Conservation (phyloP, 2,797 vertebrate genomes). For the Pantherophis vulpinus region DNA sequence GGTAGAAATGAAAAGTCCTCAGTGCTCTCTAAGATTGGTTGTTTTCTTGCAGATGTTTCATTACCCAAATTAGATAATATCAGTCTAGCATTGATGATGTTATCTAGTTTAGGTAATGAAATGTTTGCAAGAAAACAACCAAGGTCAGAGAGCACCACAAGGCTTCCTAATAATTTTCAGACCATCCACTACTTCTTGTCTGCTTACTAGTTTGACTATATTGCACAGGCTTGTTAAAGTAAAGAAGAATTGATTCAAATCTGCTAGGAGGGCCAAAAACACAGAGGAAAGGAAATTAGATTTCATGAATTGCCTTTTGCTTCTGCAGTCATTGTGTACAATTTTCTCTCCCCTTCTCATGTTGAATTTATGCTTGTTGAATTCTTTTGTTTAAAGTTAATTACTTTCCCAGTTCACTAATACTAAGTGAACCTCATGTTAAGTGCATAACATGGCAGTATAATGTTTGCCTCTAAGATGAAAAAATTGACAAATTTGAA, state of each 20-base stretch:
- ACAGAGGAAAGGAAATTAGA: neutral
- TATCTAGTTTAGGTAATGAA: neutral
- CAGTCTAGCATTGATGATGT: neutral
- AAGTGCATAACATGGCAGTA: neutral
- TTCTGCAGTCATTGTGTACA: neutral
- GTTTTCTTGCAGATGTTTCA: neutral
- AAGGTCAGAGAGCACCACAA: neutral
- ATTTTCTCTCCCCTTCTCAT: neutral
- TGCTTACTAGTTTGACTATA: neutral
- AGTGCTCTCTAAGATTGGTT: neutral
- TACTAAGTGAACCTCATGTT: neutral
- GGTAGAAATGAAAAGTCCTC: neutral
- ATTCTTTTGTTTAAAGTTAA: neutral
- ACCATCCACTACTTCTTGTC: neutral
- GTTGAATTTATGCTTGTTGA: neutral
- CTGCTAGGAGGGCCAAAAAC: neutral
- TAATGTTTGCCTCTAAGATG: neutral
- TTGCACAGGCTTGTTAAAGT: neutral
- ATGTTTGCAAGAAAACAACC: neutral
- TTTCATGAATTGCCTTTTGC: neutral
- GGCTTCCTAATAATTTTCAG: neutral
- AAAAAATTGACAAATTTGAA: neutral
- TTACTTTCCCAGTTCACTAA: neutral
- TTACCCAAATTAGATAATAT: neutral
- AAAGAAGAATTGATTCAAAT: neutral